These are phyloP conservation scores for Gadopsis bispinosus DNA, from an alignment of 2,797 vertebrate genomes.

Conservation along the genomic window DNA sequence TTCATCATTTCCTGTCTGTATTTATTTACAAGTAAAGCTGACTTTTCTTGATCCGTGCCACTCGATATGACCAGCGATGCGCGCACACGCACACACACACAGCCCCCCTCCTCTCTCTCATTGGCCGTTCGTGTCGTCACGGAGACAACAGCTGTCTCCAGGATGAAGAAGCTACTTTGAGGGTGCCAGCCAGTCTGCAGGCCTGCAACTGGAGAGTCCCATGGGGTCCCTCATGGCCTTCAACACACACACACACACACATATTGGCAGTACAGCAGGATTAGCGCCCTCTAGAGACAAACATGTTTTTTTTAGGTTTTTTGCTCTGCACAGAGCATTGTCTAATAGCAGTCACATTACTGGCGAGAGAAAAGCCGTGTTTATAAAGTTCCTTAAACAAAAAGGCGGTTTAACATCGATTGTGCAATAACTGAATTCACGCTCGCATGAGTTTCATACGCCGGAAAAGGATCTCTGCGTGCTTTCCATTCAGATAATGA, in stretches of 20 bases:
- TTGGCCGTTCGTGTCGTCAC: constrained; percentile 84
- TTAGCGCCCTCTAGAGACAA: constrained; percentile 78
- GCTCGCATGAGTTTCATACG: background rate
- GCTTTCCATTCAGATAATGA: background rate
- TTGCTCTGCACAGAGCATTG: constrained; percentile 9
- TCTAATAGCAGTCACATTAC: background rate
- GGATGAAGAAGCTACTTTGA: constrained; percentile 89
- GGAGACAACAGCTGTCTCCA: constrained; percentile 90
- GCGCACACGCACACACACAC: constrained; percentile 52
- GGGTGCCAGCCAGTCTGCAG: constrained; percentile 94
- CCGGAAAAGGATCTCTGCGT: background rate
- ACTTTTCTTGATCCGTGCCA: constrained; percentile 54
- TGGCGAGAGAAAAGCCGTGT: rapidly evolving
- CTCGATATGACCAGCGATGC: constrained; percentile 52
- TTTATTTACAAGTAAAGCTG: constrained; percentile 32
- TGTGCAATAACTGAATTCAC: constrained; percentile 10
- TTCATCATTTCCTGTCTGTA: constrained; percentile 31
- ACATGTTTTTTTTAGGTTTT: background rate
- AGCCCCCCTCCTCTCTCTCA: constrained; percentile 64
- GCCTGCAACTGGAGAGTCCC: constrained; percentile 88
- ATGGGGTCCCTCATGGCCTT: constrained; percentile 73
- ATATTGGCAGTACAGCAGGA: constrained; percentile 46
- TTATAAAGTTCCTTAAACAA: background rate
- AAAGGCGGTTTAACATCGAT: background rate
- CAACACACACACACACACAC: constrained; percentile 50